Base-by-base conservation (phyloP, 2,888 invertebrate genomes). In the Ophioninae sp. region DNA sequence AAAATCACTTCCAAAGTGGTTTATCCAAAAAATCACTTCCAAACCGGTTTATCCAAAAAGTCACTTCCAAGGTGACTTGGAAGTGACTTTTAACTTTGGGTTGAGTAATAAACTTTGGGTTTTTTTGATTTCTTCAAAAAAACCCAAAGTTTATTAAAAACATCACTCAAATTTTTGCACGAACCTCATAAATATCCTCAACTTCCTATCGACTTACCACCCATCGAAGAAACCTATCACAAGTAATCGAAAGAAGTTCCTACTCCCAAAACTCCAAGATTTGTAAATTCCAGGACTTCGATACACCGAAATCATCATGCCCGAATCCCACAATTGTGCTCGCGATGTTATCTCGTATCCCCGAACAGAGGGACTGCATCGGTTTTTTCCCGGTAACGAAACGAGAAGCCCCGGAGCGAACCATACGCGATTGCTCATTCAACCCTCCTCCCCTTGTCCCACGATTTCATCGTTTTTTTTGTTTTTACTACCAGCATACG, bases 401-500 rank as follows among this genome's bases (percentile, higher is more conserved):
- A 72, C 63, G 39, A 58, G 10, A 30, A 3, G 3, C 13, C 51
- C 51, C 51, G 13, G 22, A 72, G 59, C 39, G n/a, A 17, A 59
- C 59, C 20, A 17, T 59, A 22, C 59, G 39, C 65, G 65, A 65
- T 65, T 65, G 65, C n/a, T 39, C n/a, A 67, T 41, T 20, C 20
- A 37, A 41, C 13, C 30, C 30, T 1, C 3, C 3, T 30, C 30
- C 30, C 30, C n/a, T n/a, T 30, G 3, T 3, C 30, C 30, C 30
- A 30, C 30, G 2, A 30, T 30, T 30, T 44, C 41, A n/a, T 65
- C n/a, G n/a, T 39, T 71, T 58, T 5, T 17, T 23, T 13, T 41
- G 17, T 65, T 20, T 9, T 67, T 44, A 22, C 6, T 22, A 44
- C 13, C 13, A 5, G 44, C 0, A 6, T 44, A 44, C 23, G 17